These are phyloP conservation scores for Palloptera scutellata DNA, from an alignment of 2,888 invertebrate species.

Conservation along the genomic window DNA sequence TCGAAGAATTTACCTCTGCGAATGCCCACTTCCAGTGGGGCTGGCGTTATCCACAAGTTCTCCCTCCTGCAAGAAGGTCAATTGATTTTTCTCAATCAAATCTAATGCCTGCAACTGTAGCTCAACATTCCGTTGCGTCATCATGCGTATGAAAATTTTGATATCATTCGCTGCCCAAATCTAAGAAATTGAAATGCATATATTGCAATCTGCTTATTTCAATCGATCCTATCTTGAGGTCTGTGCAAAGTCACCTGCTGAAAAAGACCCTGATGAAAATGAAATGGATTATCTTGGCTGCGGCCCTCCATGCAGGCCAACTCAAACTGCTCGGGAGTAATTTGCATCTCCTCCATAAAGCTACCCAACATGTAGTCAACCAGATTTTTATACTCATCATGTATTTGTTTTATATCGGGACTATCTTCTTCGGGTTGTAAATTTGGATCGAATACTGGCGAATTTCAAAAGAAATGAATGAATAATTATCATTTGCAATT, in stretches of 20 bases:
- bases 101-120: constrained; percentile 88
- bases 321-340: constrained; percentile 87
- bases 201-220: not conserved
- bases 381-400: constrained; percentile 87
- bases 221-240: not conserved
- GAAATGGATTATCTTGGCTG: constrained; percentile 65
- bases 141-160: constrained; percentile 88
- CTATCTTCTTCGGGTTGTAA: constrained; percentile 71
- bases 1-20: constrained; percentile 40
- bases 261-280: constrained; percentile 71
- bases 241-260: constrained; percentile 65
- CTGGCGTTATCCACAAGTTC: constrained; percentile 39
- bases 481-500: not conserved
- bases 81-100: constrained; percentile 80
- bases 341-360: constrained; percentile 92
- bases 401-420: constrained; percentile 79
- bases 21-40: constrained; percentile 35
- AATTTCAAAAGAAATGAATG: not conserved
- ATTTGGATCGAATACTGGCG: constrained; percentile 83
- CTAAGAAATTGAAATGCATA: constrained; percentile 43
- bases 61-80: constrained; percentile 68
- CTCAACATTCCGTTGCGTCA: constrained; percentile 92
- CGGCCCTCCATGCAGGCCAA: constrained; percentile 72
- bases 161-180: constrained; percentile 95
- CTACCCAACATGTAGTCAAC: constrained; percentile 91